Conservation (phyloP, 2,797 vertebrate genomes). For the Orestias chungarensis region DNA sequence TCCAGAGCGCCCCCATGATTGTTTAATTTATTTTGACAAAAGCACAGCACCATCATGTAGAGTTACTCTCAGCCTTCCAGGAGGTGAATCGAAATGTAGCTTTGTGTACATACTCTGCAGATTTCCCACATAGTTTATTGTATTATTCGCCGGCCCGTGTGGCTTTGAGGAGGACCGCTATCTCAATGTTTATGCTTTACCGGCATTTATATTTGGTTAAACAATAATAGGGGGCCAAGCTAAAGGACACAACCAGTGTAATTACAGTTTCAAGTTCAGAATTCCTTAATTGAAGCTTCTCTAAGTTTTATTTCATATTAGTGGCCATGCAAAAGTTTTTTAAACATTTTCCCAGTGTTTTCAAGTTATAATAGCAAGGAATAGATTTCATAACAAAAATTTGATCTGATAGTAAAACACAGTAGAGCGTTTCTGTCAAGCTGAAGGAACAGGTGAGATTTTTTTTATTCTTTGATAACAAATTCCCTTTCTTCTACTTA, state of each 20-base stretch:
- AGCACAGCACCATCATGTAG: slow-evolving; percentile 21
- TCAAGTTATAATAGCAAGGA: background rate
- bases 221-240: slow-evolving; percentile 25
- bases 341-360: background rate
- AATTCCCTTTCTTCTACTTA: background rate
- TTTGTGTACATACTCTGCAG: slow-evolving; percentile 1
- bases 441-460: background rate
- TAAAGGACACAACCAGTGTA: slow-evolving; percentile 35
- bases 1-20: slow-evolving; percentile 22
- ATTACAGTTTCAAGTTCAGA: background rate
- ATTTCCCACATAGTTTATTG: slow-evolving; percentile 55
- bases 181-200: slow-evolving; percentile 58
- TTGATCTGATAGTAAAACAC: background rate
- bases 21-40: slow-evolving; percentile 28
- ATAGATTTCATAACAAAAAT: background rate
- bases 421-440: background rate
- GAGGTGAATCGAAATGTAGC: slow-evolving; percentile 32
- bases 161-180: slow-evolving; percentile 60
- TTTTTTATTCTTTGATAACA: background rate
- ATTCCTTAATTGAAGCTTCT: background rate
- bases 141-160: slow-evolving; percentile 69
- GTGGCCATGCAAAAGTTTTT: background rate
- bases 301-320: slow-evolving; percentile 11
- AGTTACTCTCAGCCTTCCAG: slow-evolving; percentile 17
- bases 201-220: slow-evolving; percentile 38